Conservation (phyloP, 2,888 invertebrate genomes). For the Cantharis flavilabris region DNA sequence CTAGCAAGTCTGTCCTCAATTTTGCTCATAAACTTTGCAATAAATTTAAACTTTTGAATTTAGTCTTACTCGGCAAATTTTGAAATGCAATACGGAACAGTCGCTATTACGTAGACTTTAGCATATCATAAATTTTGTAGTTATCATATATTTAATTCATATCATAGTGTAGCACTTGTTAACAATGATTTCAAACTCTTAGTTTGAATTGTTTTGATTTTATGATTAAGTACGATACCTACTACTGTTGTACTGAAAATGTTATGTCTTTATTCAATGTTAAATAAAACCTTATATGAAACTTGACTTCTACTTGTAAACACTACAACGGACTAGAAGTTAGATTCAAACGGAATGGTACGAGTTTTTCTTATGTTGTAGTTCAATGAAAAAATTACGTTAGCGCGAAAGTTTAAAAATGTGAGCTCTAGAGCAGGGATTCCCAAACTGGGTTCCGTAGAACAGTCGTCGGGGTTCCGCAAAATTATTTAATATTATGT, state of each 20-base stretch:
- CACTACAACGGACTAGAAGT: too few species aligned
- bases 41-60: neutral
- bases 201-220: neutral
- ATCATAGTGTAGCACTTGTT: conserved; percentile 7
- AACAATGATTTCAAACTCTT: neutral
- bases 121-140: conserved; percentile 9
- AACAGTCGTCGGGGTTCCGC: too few species aligned
- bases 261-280: neutral
- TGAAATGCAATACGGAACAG: conserved; percentile 4
- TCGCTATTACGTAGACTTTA: neutral
- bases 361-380: too few species aligned
- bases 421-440: too few species aligned
- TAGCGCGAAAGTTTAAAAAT: too few species aligned
- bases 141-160: conserved; percentile 6
- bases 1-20: neutral
- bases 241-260: neutral
- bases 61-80: neutral
- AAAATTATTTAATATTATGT: too few species aligned
- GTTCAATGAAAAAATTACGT: too few species aligned
- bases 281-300: neutral
- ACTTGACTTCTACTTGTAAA: neutral
- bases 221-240: neutral
- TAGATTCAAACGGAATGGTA: too few species aligned
- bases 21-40: neutral
- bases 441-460: too few species aligned